phyloP scores from a whole-genome alignment of 2,797 vertebrate species.

The Xenentodon cancila region DNA sequence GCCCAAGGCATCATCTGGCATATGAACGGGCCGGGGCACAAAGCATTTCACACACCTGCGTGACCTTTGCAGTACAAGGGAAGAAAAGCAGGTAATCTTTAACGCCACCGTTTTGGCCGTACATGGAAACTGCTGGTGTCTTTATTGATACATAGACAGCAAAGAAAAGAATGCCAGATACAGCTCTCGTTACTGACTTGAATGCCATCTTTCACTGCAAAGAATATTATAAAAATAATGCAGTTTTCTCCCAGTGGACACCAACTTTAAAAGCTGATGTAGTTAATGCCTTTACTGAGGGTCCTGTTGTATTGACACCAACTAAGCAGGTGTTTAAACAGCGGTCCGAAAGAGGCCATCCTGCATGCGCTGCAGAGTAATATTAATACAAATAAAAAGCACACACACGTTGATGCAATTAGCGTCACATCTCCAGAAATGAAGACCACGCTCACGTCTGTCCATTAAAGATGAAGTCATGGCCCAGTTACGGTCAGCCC shows the following conservation, averaged over 20 bases:
- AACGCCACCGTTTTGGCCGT: constrained; percentile 16
- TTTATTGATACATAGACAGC: background rate
- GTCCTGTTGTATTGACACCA: too few relatives aligned
- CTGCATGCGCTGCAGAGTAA: too few relatives aligned
- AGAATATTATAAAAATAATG: background rate
- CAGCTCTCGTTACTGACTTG: constrained; percentile 13
- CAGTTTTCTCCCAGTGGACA: constrained; percentile 3
- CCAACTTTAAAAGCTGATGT: constrained; percentile 1
- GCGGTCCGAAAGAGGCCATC: too few relatives aligned
- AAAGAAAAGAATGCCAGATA: background rate
- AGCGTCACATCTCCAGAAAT: background rate
- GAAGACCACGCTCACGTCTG: too few relatives aligned
- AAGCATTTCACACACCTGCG: constrained; percentile 40
- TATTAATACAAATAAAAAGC: too few relatives aligned
- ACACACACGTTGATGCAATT: too few relatives aligned
- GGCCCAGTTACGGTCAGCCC: background rate
- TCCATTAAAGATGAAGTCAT: constrained; percentile 11
- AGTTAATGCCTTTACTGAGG: background rate
- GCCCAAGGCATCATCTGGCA: constrained; percentile 64
- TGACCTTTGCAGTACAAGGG: constrained; percentile 40
- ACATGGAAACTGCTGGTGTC: background rate
- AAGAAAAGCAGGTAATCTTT: constrained; percentile 31
- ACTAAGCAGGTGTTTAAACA: too few relatives aligned
- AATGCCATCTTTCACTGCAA: constrained; percentile 19
- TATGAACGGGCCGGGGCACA: constrained; percentile 44